Evolutionary conservation across 2,888 invertebrate species (phyloP).

Genomic region (Brachylomia viminalis): DNA sequence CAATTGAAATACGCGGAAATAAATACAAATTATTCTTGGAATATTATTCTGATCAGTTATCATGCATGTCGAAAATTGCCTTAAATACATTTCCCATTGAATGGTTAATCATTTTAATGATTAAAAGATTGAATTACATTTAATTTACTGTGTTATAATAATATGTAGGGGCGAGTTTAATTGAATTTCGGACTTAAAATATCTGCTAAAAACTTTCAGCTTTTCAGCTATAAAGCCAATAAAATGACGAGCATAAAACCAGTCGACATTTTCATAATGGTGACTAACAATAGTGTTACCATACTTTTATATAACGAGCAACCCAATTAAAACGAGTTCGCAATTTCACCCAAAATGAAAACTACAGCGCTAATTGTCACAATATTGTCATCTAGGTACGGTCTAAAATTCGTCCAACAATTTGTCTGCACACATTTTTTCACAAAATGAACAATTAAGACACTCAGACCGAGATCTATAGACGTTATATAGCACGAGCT

Average conservation of each 20-base stretch:
- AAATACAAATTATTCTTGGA: neutral
- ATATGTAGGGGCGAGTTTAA: neutral
- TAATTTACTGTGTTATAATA: neutral
- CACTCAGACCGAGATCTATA: neutral
- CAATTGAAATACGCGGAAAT: neutral
- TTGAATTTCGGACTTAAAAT: neutral
- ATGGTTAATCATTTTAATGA: neutral
- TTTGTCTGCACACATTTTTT: constrained; percentile 4
- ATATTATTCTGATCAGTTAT: neutral
- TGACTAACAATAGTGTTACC: constrained; percentile 15
- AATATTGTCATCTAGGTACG: constrained; percentile 20
- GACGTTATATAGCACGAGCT: neutral
- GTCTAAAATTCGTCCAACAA: constrained; percentile 14
- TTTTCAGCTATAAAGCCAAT: neutral
- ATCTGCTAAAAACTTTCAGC: neutral
- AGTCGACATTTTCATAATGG: constrained; percentile 10
- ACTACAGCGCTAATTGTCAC: constrained; percentile 40
- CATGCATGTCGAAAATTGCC: neutral
- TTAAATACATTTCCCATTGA: neutral
- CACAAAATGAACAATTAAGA: neutral
- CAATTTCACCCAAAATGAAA: constrained; percentile 54
- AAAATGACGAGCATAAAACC: constrained; percentile 12
- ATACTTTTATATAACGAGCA: constrained; percentile 30
- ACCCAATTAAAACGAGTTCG: constrained; percentile 41
- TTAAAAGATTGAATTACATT: neutral